Conservation (phyloP, 2,888 invertebrate species). For the Mesoligia furuncula region DNA sequence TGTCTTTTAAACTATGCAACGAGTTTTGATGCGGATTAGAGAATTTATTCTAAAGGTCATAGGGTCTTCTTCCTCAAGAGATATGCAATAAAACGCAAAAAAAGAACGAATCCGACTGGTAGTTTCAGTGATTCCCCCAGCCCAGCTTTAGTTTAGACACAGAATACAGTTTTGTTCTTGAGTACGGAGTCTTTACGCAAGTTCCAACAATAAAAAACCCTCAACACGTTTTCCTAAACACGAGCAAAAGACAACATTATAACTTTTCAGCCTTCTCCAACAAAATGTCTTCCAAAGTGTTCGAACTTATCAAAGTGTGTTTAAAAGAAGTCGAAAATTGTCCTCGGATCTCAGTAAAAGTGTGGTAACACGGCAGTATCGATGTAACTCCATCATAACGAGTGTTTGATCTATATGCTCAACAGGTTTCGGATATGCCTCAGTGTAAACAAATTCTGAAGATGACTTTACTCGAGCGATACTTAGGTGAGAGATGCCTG, state of each 20-base stretch:
- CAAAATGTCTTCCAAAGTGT: conserved; percentile 39
- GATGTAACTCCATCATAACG: conserved; percentile 67
- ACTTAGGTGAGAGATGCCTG: conserved; percentile 2
- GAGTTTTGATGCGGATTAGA: no score
- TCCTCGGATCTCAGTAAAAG: conserved; percentile 39
- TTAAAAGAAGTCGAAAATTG: conserved; percentile 58
- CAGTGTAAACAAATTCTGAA: conserved; percentile 74
- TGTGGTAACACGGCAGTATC: conserved; percentile 58
- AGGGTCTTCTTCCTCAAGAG: no score
- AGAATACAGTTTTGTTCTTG: background rate
- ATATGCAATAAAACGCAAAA: no score
- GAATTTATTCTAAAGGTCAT: no score
- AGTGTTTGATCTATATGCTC: conserved; percentile 75
- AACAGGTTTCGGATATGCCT: conserved; percentile 75
- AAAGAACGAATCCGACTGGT: background rate
- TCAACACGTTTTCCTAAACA: conserved; percentile 15
- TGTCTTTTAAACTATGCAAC: no score
- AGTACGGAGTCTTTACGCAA: background rate
- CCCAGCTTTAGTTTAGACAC: background rate
- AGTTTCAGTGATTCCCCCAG: background rate
- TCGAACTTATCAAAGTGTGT: conserved; percentile 41
- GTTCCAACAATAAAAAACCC: background rate
- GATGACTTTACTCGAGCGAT: conserved; percentile 66
- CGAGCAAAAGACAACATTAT: conserved; percentile 14
- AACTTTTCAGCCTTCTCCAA: conserved; percentile 13